Percentiles rank a stretch among this genome's conserved stretches.
Evolutionary conservation across 2,888 invertebrate genomes (phyloP).

Genomic region (Autographa pulchrina): DNA sequence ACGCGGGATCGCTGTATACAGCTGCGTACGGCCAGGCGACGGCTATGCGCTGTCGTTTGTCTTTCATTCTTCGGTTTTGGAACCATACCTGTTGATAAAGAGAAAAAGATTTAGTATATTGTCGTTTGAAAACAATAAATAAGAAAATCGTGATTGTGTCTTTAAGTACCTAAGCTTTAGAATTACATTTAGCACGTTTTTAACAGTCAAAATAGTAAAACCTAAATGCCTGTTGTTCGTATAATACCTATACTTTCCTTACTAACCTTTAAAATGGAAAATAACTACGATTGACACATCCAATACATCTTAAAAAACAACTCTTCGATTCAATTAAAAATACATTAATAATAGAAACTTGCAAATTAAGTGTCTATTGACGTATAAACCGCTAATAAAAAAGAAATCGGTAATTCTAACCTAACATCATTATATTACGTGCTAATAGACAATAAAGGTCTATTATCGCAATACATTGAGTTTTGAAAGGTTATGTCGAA

Average conservation of each 20-base stretch:
- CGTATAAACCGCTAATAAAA: slow-evolving; percentile 46
- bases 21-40: slow-evolving; percentile 98
- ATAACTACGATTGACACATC: neutral
- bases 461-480: slow-evolving; percentile 34
- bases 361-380: slow-evolving; percentile 22
- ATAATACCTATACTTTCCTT: too few species aligned
- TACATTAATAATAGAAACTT: slow-evolving; percentile 7
- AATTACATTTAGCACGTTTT: too few species aligned
- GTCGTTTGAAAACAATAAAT: neutral
- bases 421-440: slow-evolving; percentile 34
- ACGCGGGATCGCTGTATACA: slow-evolving; percentile 97
- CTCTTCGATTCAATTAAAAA: neutral
- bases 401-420: slow-evolving; percentile 54
- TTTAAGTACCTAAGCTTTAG: too few species aligned
- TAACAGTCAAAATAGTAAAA: too few species aligned
- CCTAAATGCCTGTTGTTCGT: too few species aligned
- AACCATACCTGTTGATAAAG: slow-evolving; percentile 96
- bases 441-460: slow-evolving; percentile 48
- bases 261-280: neutral
- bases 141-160: neutral
- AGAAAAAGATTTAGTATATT: slow-evolving; percentile 26
- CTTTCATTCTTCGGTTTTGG: slow-evolving; percentile 98
- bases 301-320: neutral
- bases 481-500: slow-evolving; percentile 32
- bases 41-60: slow-evolving; percentile 98